These are phyloP conservation scores for Dryomyza anilis DNA, from an alignment of 2,888 invertebrate species.

Conservation along the genomic window DNA sequence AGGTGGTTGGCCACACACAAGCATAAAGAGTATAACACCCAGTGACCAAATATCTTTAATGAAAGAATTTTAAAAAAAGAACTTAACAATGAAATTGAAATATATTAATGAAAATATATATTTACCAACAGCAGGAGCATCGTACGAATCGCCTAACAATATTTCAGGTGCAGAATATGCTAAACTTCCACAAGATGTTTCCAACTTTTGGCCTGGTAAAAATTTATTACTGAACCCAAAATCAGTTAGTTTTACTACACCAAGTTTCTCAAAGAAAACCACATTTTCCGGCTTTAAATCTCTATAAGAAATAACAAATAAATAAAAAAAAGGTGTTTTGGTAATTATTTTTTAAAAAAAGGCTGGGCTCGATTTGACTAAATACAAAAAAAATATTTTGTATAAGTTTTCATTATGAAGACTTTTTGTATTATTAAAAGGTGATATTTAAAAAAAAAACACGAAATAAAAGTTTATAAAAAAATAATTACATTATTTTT, in stretches of 20 bases:
- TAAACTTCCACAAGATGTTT: slow-evolving; percentile 97
- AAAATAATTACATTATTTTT: no score
- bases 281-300: slow-evolving; percentile 99
- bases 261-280: slow-evolving; percentile 96
- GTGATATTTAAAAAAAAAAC: no score
- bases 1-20: slow-evolving; percentile 96
- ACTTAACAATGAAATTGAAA: not conserved
- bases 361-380: no score
- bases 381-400: no score
- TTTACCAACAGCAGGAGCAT: slow-evolving; percentile 96
- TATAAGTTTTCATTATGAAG: no score
- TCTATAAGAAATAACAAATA: slow-evolving; percentile 60
- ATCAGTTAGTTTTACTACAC: slow-evolving; percentile 97
- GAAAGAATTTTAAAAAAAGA: not conserved
- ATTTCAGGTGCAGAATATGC: slow-evolving; percentile 99
- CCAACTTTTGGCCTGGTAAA: slow-evolving; percentile 93
- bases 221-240: slow-evolving; percentile 97
- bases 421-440: no score
- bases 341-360: no score
- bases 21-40: slow-evolving; percentile 97
- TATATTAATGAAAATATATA: no score
- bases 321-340: no score
- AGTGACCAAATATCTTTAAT: slow-evolving; percentile 94
- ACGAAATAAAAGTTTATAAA: no score
- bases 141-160: slow-evolving; percentile 96